Evolutionary conservation across 2,113 vertebrate genomes (phyloP), one percentile per base, ranked within the genome.

Genomic region (Callopanchax toddi): DNA sequence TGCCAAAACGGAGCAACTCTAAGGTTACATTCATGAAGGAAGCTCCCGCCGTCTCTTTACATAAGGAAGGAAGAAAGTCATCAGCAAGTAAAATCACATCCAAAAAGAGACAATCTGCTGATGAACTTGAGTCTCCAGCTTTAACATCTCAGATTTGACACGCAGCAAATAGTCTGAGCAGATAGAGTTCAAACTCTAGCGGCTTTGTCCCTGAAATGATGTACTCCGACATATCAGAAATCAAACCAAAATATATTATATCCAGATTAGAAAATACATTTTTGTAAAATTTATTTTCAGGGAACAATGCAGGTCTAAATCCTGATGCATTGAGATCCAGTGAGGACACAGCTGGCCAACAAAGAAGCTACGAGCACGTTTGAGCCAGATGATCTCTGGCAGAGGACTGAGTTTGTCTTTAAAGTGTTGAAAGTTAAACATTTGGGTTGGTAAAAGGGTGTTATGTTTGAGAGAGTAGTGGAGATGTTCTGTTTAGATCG

Each of bases 11-110:
- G 81, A 78, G 67, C 61, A 61, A 54, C 79, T 61, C 45, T 46
- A 49, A 77, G 49, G 60, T 62, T 37, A 36, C 22, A 43, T 60
- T 66, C 54, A 71, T 43, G n/a, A n/a, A n/a, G n/a, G n/a, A n/a
- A n/a, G n/a, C n/a, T 45, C 60, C 49, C 21, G 29, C 15, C 4
- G 5, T n/a, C 42, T 12, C 11, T 52, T 53, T 34, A 48, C 4
- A 62, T 36, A 20, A 48, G 51, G 74, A 72, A 84, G 58, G 74
- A 72, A 84, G 55, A 36, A 46, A 57, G 63, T 59, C 53, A 72
- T 76, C 34, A 44, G 18, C 11, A 60, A 65, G 64, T 40, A 52
- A 16, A 68, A 66, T 70, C 42, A 26, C 13, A 46, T 42, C 65
- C n/a, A 58, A 56, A 43, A 22, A 11, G 22, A 43, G 29, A 13